Evolutionary conservation across 35 echinoderm and acorn worm species (phyloP).

Genomic region (Heliocidaris tuberculata): DNA sequence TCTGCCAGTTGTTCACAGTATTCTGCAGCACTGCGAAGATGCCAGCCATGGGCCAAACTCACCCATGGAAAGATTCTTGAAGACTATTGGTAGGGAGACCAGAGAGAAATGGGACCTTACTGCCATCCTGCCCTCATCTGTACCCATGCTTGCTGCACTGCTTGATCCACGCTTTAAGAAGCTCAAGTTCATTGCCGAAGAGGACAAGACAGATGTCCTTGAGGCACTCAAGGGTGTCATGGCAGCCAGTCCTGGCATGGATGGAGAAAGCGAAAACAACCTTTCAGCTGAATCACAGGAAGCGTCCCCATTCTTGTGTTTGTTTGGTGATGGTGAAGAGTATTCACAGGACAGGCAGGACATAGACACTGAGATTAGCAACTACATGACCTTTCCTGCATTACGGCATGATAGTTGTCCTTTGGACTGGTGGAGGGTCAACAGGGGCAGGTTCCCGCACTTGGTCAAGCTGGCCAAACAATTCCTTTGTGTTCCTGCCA

Average conservation of each 20-base stretch:
- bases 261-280: not conserved
- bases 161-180: conserved; percentile 43
- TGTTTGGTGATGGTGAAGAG: conserved; percentile 30
- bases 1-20: conserved; percentile 43
- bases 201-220: conserved; percentile 7
- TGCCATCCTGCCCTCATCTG: conserved; percentile 31
- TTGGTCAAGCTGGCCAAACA: conserved; percentile 27
- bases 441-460: conserved; percentile 7
- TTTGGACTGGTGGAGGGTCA: conserved; percentile 41
- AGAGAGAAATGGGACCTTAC: conserved; percentile 33
- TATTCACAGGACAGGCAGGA: not conserved
- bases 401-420: not conserved
- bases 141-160: conserved; percentile 31
- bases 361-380: conserved; percentile 7
- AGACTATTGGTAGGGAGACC: conserved; percentile 33
- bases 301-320: conserved; percentile 26
- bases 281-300: not conserved
- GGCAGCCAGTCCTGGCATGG: not conserved
- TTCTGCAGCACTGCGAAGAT: conserved; percentile 45
- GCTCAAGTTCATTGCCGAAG: conserved; percentile 40
- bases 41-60: not conserved
- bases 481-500: conserved; percentile 1
- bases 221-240: not conserved
- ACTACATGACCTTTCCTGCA: conserved; percentile 24
- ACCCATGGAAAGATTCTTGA: conserved; percentile 31